phyloP scores from a whole-genome alignment of 2,888 invertebrate genomes.

The Junonia oenone region DNA sequence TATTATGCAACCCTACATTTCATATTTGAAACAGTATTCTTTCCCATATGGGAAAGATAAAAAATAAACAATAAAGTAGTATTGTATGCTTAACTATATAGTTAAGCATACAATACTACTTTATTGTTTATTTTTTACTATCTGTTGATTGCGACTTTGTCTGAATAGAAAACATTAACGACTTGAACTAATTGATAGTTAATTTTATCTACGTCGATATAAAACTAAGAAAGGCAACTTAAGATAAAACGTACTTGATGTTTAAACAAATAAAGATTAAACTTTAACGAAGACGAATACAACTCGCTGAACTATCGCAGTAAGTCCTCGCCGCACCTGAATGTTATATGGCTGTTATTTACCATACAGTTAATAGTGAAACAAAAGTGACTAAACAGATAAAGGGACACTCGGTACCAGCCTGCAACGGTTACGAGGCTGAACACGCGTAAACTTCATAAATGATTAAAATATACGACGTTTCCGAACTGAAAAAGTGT shows the following conservation, averaged over 20 bases:
- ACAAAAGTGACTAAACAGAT: conserved; percentile 14
- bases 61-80: too few relatives aligned
- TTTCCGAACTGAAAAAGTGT: conserved; percentile 25
- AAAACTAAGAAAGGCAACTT: too few relatives aligned
- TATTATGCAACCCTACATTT: conserved; percentile 13
- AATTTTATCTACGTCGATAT: too few relatives aligned
- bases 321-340: not conserved
- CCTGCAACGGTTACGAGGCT: conserved; percentile 15
- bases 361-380: conserved; percentile 7
- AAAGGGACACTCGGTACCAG: conserved; percentile 19
- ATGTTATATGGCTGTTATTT: not conserved
- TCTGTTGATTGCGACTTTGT: too few relatives aligned
- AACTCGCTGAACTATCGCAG: not conserved
- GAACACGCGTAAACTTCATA: conserved; percentile 10
- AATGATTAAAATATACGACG: conserved; percentile 23
- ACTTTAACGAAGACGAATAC: not conserved
- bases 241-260: too few relatives aligned
- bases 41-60: not conserved
- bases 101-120: too few relatives aligned
- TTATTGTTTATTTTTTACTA: too few relatives aligned
- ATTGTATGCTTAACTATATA: too few relatives aligned
- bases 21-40: not conserved
- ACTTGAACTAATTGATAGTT: too few relatives aligned
- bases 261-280: too few relatives aligned
- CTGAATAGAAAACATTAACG: too few relatives aligned